These are phyloP conservation scores for Macrobrachium rosenbergii DNA, from an alignment of 1,140 invertebrate genomes.

Conservation along the genomic window DNA sequence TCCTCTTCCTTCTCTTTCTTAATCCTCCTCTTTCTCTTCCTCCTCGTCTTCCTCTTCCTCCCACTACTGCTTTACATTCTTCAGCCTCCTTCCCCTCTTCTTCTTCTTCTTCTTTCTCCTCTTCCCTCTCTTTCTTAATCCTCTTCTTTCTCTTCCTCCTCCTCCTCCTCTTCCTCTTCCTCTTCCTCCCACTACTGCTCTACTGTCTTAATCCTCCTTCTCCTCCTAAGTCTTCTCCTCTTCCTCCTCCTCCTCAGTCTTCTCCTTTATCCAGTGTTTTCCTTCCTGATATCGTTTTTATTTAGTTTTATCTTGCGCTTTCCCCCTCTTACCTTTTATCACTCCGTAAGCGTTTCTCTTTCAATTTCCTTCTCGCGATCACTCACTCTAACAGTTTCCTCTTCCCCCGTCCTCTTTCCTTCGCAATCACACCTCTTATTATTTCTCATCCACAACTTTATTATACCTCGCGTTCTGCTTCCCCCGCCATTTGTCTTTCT, in stretches of 20 bases:
- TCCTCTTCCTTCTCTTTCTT: no score
- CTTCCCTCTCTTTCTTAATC: background rate
- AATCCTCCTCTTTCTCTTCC: background rate
- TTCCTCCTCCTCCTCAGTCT: background rate
- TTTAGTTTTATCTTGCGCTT: background rate
- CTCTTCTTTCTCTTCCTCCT: no score
- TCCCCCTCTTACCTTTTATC: background rate
- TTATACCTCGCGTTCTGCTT: no score
- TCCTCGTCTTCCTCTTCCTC: background rate
- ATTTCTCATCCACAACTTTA: no score
- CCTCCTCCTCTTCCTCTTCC: background rate
- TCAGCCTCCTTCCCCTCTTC: background rate
- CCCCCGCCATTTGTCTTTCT: no score
- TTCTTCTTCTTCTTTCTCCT: background rate
- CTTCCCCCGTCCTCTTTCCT: background rate
- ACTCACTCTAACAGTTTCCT: constrained; percentile 26
- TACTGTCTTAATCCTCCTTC: background rate
- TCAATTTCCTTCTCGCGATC: background rate
- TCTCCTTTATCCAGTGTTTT: background rate
- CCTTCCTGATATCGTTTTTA: background rate
- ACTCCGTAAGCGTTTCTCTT: background rate
- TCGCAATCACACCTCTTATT: background rate
- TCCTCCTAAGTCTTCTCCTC: background rate
- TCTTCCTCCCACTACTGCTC: background rate
- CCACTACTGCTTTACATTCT: no score